Evolutionary conservation across 2,113 vertebrate genomes (phyloP).

Genomic region (Nicator chloris): DNA sequence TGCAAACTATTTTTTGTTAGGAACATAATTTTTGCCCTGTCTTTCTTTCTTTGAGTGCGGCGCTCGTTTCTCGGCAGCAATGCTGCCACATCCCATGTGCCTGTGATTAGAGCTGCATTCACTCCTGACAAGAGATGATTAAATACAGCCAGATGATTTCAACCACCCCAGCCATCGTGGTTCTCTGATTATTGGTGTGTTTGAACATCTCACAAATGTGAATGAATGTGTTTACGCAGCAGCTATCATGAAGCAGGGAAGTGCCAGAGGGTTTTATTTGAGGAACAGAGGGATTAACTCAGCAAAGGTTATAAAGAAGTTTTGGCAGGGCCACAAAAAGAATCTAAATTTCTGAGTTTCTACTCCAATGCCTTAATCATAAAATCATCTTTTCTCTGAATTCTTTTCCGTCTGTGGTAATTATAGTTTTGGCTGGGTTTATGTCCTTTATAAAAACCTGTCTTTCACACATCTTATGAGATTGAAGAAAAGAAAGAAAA

Average conservation of each 20-base stretch:
- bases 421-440: conserved; percentile 31
- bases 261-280: not conserved
- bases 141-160: not conserved
- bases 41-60: fast-evolving
- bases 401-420: not conserved
- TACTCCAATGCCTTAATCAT: conserved; percentile 9
- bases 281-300: conserved; percentile 5
- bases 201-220: not conserved
- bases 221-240: not conserved
- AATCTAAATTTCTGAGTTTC: conserved; percentile 23
- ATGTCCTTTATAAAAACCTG: conserved; percentile 29
- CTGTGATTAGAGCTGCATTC: conserved; percentile 9
- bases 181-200: not conserved
- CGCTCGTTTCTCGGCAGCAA: not conserved
- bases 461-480: conserved; percentile 17
- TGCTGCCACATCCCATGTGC: not conserved
- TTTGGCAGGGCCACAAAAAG: conserved; percentile 16
- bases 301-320: not conserved
- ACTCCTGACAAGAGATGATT: conserved; percentile 12
- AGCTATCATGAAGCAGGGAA: not conserved
- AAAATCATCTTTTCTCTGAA: conserved; percentile 13
- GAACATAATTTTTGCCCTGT: not conserved
- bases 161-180: not conserved
- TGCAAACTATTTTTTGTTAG: not conserved
- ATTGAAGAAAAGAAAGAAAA: not conserved